Conservation (phyloP, 1,140 invertebrate species). For the Ceratitis capitata region DNA sequence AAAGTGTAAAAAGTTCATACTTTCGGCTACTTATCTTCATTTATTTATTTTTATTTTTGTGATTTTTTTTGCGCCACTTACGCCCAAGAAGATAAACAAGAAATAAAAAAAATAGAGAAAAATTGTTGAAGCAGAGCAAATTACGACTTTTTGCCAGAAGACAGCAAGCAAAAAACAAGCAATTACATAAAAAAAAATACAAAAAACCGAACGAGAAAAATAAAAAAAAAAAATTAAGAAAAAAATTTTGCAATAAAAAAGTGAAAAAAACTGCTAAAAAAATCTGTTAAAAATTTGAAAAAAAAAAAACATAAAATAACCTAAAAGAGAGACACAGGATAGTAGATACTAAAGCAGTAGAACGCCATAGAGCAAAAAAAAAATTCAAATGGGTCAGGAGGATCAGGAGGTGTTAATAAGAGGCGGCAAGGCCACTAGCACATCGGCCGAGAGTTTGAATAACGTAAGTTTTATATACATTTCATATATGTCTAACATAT, state of each 20-base stretch:
- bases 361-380: background rate
- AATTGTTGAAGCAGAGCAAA: background rate
- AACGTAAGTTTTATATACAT: constrained; percentile 51
- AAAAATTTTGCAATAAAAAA: background rate
- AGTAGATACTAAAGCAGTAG: too few species aligned
- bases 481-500: background rate
- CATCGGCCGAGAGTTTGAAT: constrained; percentile 58
- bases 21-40: background rate
- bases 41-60: background rate
- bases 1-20: background rate
- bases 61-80: too few species aligned
- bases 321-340: too few species aligned
- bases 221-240: background rate
- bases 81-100: background rate
- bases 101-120: too few species aligned
- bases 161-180: background rate
- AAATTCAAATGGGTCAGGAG: constrained; percentile 57
- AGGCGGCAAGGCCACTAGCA: constrained; percentile 50
- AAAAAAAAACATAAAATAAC: background rate
- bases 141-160: constrained; percentile 4
- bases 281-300: background rate
- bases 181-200: background rate
- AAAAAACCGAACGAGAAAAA: background rate
- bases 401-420: constrained; percentile 60
- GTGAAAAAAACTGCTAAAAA: too few species aligned